Percentiles rank a stretch among this genome's conserved stretches.
Evolutionary conservation across 2,797 vertebrate genomes (phyloP).

Genomic region (Garrulus glandarius): DNA sequence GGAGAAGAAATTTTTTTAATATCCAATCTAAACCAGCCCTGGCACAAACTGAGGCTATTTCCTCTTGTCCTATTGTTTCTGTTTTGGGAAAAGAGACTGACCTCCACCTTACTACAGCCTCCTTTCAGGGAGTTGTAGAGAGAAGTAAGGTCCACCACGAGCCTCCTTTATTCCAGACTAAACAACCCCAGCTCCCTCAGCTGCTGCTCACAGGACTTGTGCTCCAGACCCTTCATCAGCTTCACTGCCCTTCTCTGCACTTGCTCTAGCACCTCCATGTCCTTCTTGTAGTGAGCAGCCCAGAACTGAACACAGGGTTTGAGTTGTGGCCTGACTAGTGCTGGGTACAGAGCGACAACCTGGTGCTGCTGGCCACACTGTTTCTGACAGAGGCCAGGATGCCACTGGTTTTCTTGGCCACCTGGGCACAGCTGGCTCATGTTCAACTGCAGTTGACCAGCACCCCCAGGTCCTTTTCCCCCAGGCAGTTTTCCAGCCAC

Average conservation of each 20-base stretch:
- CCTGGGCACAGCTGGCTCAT: background rate
- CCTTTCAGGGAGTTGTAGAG: background rate
- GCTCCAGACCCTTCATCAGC: background rate
- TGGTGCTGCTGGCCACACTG: background rate
- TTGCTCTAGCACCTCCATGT: accelerated
- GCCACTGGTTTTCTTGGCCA: background rate
- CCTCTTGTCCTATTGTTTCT: background rate
- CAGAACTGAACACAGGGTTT: background rate
- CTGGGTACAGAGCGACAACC: background rate
- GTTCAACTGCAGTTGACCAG: background rate
- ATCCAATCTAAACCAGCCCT: background rate
- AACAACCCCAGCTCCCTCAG: background rate
- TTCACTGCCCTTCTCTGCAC: background rate
- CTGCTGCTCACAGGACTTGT: background rate
- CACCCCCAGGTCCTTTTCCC: background rate
- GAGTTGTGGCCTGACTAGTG: background rate
- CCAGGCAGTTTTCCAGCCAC: background rate
- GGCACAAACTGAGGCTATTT: background rate
- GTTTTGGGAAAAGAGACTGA: background rate
- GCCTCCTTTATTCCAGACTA: background rate
- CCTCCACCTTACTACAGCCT: background rate
- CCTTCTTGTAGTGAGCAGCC: background rate
- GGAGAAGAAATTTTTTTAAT: background rate
- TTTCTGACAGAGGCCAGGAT: background rate
- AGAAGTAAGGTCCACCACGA: accelerated